These are phyloP conservation scores for Rostratula benghalensis DNA, from an alignment of 2,113 vertebrate species.

Conservation along the genomic window DNA sequence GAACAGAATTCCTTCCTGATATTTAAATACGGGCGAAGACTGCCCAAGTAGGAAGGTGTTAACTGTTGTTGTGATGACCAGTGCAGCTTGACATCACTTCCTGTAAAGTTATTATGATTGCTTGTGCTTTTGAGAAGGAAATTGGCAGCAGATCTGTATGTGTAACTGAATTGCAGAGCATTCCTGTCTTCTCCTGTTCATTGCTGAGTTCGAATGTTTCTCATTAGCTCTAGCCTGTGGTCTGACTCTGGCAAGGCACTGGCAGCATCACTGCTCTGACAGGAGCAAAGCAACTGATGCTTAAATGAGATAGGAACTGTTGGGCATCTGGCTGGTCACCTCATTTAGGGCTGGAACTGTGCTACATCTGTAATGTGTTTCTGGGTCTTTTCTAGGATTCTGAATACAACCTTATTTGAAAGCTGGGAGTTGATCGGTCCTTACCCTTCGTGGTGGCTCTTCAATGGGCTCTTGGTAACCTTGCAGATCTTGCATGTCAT, in stretches of 20 bases:
- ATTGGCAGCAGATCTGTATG: conserved; percentile 1
- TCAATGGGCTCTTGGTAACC: conserved; percentile 87
- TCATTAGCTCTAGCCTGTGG: neutral
- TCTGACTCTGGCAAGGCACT: neutral
- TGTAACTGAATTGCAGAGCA: neutral
- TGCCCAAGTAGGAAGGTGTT: neutral
- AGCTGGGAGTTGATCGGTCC: conserved; percentile 94
- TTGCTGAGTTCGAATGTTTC: neutral
- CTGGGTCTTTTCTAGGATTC: conserved; percentile 79
- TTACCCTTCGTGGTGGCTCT: conserved; percentile 95
- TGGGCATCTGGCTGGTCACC: neutral
- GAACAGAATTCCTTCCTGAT: neutral
- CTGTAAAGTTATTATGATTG: neutral
- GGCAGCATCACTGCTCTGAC: neutral
- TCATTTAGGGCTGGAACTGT: neutral
- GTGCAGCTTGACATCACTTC: conserved; percentile 38
- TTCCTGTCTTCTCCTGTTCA: neutral
- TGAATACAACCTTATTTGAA: conserved; percentile 94
- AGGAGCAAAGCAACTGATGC: conserved; percentile 39
- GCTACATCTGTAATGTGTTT: neutral
- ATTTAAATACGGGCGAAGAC: neutral
- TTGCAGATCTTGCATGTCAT: conserved; percentile 89
- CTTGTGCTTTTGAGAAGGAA: neutral
- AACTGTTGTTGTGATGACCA: neutral
- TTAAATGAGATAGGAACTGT: neutral